These are phyloP conservation scores for Sminthurides aquaticus DNA, from an alignment of 2,888 invertebrate genomes.

Conservation along the genomic window DNA sequence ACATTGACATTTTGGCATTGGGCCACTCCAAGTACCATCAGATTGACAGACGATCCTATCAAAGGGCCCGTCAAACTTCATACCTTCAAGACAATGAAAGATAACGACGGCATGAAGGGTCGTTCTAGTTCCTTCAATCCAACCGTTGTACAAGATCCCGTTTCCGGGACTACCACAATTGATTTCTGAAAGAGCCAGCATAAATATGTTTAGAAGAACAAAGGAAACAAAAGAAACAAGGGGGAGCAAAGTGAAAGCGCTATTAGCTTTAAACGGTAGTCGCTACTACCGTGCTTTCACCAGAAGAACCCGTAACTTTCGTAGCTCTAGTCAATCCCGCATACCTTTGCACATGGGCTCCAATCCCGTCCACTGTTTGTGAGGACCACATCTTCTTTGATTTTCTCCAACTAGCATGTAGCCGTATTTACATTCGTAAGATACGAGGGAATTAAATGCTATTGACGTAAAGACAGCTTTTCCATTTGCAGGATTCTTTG, in stretches of 20 bases:
- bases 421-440: constrained; percentile 92
- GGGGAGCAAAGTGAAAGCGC: not conserved
- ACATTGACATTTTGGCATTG: constrained; percentile 51
- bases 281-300: too few relatives aligned
- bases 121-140: constrained; percentile 52
- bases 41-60: constrained; percentile 50
- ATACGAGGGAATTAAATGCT: constrained; percentile 90
- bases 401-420: constrained; percentile 83
- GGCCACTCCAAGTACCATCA: constrained; percentile 53
- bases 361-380: constrained; percentile 87
- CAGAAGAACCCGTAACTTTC: not conserved
- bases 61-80: constrained; percentile 48
- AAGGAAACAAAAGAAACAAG: too few relatives aligned
- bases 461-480: constrained; percentile 86
- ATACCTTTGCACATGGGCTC: constrained; percentile 85
- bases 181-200: constrained; percentile 52
- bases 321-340: too few relatives aligned
- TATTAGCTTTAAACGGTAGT: too few relatives aligned
- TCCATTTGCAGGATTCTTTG: constrained; percentile 85
- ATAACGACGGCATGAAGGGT: constrained; percentile 51
- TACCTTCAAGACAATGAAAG: constrained; percentile 51
- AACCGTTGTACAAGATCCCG: constrained; percentile 52
- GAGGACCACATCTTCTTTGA: constrained; percentile 85
- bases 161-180: constrained; percentile 52
- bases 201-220: too few relatives aligned